Evolutionary conservation across 2,888 invertebrate genomes (phyloP).

Genomic region (Rhagonycha lutea): DNA sequence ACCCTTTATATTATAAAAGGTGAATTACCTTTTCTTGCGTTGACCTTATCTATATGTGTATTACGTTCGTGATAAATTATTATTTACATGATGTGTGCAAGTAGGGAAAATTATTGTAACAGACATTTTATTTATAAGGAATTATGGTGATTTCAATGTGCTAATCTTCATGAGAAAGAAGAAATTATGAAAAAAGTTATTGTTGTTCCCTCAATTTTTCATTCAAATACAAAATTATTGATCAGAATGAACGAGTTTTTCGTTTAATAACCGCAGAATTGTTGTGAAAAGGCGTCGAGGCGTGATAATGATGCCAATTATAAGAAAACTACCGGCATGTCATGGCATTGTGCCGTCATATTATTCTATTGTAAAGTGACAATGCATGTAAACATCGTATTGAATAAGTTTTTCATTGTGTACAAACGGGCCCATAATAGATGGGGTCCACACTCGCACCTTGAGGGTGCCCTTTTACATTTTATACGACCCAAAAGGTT

Average conservation of each 20-base stretch:
- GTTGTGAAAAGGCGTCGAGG: constrained; percentile 45
- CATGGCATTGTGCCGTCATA: constrained; percentile 46
- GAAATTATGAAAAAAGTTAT: not conserved
- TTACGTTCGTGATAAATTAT: not conserved
- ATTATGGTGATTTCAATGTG: not conserved
- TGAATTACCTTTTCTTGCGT: constrained; percentile 1
- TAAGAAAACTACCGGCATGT: constrained; percentile 45
- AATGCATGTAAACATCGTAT: constrained; percentile 51
- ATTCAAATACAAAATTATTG: constrained; percentile 14
- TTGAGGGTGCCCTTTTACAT: constrained; percentile 29
- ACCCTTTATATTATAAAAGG: not conserved
- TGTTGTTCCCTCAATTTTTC: constrained; percentile 18
- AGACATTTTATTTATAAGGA: not conserved
- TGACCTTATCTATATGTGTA: not conserved
- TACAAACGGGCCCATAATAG: constrained; percentile 30
- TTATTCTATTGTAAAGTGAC: constrained; percentile 48
- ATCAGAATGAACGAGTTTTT: constrained; percentile 19
- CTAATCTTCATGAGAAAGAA: constrained; percentile 27
- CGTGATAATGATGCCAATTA: constrained; percentile 53
- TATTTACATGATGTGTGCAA: not conserved
- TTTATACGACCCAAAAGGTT: constrained; percentile 25
- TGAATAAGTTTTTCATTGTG: constrained; percentile 41
- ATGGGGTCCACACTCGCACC: constrained; percentile 33
- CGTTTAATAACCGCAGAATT: constrained; percentile 28
- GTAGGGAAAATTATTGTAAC: not conserved